These are phyloP conservation scores for Smutsia temminckii DNA, from an alignment of 2,797 vertebrate genomes.

Conservation along the genomic window DNA sequence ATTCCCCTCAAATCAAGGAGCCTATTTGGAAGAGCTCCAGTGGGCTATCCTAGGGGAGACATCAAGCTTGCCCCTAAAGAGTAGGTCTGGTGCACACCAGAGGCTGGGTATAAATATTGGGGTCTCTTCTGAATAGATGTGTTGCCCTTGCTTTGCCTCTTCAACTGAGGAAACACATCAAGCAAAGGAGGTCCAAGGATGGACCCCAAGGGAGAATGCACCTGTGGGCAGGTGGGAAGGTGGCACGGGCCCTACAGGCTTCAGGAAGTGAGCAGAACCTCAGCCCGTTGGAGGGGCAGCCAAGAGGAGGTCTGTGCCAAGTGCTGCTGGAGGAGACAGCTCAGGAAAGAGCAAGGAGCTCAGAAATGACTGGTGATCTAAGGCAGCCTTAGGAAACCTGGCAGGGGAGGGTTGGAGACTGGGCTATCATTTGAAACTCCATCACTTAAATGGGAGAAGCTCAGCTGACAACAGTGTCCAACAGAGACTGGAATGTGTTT, in stretches of 20 bases:
- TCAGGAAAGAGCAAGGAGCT: not conserved
- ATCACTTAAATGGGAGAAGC: conserved; percentile 26
- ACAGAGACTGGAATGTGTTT: not conserved
- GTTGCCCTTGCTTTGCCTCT: not conserved
- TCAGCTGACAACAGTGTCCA: conserved; percentile 21
- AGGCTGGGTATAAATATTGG: not conserved
- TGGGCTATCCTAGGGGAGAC: not conserved
- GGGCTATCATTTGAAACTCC: not conserved
- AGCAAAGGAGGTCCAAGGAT: not conserved
- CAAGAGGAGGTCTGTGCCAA: not conserved
- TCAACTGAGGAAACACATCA: not conserved
- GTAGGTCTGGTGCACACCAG: not conserved
- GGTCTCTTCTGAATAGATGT: not conserved
- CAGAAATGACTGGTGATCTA: not conserved
- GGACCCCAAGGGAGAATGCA: not conserved
- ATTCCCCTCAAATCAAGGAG: not conserved
- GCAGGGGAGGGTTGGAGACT: not conserved
- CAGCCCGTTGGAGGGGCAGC: not conserved
- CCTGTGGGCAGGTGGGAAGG: not conserved
- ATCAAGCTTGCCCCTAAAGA: not conserved
- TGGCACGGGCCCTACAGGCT: accelerated
- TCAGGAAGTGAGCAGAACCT: not conserved
- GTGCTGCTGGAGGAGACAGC: not conserved
- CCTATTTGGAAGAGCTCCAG: not conserved
- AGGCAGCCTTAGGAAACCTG: not conserved